phyloP scores from a whole-genome alignment of 2,888 invertebrate genomes.

The Amiota minor region DNA sequence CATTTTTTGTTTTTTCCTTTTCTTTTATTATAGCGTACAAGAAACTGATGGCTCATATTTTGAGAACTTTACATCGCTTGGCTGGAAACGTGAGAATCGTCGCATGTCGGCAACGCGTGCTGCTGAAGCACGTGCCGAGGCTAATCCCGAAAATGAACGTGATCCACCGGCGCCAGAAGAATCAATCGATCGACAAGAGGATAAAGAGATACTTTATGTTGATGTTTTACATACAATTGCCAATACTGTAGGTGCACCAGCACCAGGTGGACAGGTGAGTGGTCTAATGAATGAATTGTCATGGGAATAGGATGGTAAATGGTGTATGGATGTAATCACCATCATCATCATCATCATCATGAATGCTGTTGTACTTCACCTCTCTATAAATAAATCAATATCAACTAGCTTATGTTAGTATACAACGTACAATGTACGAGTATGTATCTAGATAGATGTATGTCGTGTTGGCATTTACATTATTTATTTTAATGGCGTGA shows the following conservation, averaged over 20 bases:
- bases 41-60: slow-evolving; percentile 96
- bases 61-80: slow-evolving; percentile 92
- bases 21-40: slow-evolving; percentile 84
- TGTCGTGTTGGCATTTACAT: neutral
- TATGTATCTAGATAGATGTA: neutral
- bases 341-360: too few species aligned
- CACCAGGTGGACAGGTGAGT: slow-evolving; percentile 79
- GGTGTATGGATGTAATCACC: too few species aligned
- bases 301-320: too few species aligned
- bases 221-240: slow-evolving; percentile 97
- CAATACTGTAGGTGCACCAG: slow-evolving; percentile 88
- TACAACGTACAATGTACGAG: neutral
- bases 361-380: too few species aligned
- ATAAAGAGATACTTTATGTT: slow-evolving; percentile 84
- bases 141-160: slow-evolving; percentile 76
- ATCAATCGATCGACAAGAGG: slow-evolving; percentile 71
- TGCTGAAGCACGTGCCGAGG: slow-evolving; percentile 83
- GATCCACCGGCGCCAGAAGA: slow-evolving; percentile 71
- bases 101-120: slow-evolving; percentile 85
- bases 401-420: slow-evolving; percentile 23
- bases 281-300: too few species aligned
- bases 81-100: slow-evolving; percentile 93
- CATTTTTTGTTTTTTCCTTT: slow-evolving; percentile 10
- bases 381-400: slow-evolving; percentile 48
- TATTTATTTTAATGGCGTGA: neutral